Conservation (phyloP, 23 tunicate species). For the Styela clava region DNA sequence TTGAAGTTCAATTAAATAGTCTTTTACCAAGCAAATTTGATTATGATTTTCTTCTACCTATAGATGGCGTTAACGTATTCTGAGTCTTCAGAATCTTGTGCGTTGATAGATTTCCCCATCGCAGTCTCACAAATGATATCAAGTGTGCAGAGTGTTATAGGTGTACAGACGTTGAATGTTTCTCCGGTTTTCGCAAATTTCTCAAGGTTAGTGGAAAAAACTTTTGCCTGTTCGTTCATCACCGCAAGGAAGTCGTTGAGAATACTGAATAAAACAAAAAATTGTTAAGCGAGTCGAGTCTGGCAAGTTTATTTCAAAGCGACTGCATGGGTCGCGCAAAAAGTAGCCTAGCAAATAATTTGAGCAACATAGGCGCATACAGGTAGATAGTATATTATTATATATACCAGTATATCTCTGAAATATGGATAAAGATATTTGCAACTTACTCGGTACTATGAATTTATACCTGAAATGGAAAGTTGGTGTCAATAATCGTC, state of each 20-base stretch:
- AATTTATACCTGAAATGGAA: conserved; percentile 68
- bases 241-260: conserved; percentile 90
- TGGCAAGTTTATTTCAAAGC: no score
- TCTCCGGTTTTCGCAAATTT: conserved; percentile 19
- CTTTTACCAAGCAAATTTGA: no score
- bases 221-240: conserved; percentile 57
- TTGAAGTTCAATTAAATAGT: no score
- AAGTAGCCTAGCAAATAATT: no score
- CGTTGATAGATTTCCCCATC: conserved; percentile 91
- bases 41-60: no score
- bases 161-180: conserved; percentile 49
- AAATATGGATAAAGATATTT: no score
- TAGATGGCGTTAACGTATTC: conserved; percentile 71
- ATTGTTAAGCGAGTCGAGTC: no score
- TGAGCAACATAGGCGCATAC: no score
- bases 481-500: conserved; percentile 85
- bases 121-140: conserved; percentile 91
- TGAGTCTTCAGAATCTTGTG: conserved; percentile 64
- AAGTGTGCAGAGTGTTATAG: conserved; percentile 79
- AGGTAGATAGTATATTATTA: no score
- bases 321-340: no score
- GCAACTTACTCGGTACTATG: no score
- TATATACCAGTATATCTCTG: no score
- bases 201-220: conserved; percentile 29
- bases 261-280: conserved; percentile 40